Evolutionary conservation across 2,888 invertebrate species (phyloP).

Genomic region (Tanypteryx hageni): DNA sequence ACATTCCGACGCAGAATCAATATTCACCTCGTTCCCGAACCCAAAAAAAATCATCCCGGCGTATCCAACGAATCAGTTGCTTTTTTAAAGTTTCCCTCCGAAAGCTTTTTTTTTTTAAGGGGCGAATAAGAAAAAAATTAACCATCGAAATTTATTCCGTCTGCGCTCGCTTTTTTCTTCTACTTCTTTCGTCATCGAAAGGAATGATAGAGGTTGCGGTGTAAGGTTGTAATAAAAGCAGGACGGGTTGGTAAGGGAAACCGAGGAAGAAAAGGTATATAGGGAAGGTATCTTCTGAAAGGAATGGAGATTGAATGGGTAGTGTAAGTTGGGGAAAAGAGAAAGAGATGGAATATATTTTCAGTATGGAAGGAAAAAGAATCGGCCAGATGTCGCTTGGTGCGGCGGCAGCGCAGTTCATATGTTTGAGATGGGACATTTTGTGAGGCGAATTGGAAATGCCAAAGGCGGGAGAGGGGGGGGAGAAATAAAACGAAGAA

Average conservation of each 20-base stretch:
- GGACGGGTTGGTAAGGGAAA: background rate
- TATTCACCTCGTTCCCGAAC: conserved; percentile 5
- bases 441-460: too few species aligned
- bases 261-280: too few species aligned
- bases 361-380: background rate
- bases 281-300: too few species aligned
- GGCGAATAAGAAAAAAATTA: background rate
- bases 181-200: conserved; percentile 2
- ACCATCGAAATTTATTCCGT: conserved; percentile 21
- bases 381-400: background rate
- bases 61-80: conserved; percentile 12
- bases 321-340: background rate
- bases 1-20: background rate
- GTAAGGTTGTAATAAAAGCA: background rate
- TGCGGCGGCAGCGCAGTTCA: background rate
- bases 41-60: background rate
- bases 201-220: background rate
- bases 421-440: too few species aligned
- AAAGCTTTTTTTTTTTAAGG: background rate
- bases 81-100: background rate
- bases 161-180: background rate
- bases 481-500: too few species aligned
- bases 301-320: background rate
- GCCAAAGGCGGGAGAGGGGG: too few species aligned
- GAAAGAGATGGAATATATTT: background rate